A percentile compares a stretch with the other conserved stretches of the same genome.
phyloP scores from a whole-genome alignment of 1,140 invertebrate genomes.

The Drosophila kohkoa region DNA sequence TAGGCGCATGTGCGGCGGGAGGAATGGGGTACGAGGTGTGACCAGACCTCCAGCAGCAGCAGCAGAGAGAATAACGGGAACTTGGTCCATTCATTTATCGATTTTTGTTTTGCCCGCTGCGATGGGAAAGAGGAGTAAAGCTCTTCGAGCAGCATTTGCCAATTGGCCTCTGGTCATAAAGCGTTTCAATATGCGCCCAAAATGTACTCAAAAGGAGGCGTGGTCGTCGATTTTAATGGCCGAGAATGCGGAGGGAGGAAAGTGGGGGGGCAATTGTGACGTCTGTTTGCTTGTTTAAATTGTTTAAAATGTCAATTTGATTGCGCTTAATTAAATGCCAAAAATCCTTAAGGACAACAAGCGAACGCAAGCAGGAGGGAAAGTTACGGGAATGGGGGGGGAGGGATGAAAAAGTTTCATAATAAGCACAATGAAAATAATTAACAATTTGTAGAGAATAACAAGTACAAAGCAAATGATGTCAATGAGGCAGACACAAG shows the following conservation, averaged over 20 bases:
- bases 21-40: background rate
- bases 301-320: conserved; percentile 83
- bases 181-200: conserved; percentile 74
- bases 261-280: conserved; percentile 26
- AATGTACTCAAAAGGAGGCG: conserved; percentile 47
- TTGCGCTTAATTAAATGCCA: conserved; percentile 81
- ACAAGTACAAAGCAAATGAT: conserved; percentile 62
- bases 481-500: conserved; percentile 52
- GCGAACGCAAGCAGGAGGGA: background rate
- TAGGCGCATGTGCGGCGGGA: conserved; percentile 43
- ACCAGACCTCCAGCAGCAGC: background rate
- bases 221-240: conserved; percentile 14
- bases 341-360: conserved; percentile 76
- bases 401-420: conserved; percentile 57
- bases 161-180: conserved; percentile 79
- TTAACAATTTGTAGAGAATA: conserved; percentile 77
- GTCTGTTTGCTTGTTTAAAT: conserved; percentile 78
- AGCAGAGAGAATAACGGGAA: background rate
- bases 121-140: conserved; percentile 11
- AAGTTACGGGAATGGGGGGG: background rate
- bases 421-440: conserved; percentile 80
- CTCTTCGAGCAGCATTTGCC: conserved; percentile 26
- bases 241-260: background rate
- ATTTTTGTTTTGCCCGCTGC: conserved; percentile 50
- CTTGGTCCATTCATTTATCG: conserved; percentile 53